These are phyloP conservation scores for Epsilonema sp. DNA, from an alignment of 2,888 invertebrate species.

Conservation along the genomic window DNA sequence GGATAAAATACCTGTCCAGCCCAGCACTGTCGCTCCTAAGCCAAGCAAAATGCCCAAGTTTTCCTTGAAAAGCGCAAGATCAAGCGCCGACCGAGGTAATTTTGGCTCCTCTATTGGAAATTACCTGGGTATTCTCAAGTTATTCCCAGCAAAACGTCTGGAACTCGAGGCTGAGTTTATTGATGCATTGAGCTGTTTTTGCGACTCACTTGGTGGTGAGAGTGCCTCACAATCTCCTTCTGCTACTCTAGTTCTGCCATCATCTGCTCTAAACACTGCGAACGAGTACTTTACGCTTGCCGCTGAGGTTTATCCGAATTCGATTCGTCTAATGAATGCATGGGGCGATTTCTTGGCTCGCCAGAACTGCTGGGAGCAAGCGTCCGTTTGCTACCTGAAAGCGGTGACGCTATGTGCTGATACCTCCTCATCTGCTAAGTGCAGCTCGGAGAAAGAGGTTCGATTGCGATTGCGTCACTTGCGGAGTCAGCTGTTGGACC, in stretches of 20 bases:
- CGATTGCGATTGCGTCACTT: neutral
- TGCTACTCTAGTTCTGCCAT: too few species aligned
- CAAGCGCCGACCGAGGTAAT: neutral
- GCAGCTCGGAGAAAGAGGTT: neutral
- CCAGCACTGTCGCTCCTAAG: too few species aligned
- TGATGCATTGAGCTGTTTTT: neutral
- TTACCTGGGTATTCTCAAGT: conserved; percentile 1
- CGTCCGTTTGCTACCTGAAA: too few species aligned
- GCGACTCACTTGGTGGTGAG: too few species aligned
- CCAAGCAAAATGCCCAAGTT: conserved; percentile 1
- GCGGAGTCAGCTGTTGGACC: conserved; percentile 39
- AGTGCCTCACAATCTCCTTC: too few species aligned
- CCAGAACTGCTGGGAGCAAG: too few species aligned
- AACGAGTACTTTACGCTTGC: neutral
- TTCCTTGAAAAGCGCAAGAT: neutral
- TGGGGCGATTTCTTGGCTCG: too few species aligned
- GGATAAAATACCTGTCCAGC: too few species aligned
- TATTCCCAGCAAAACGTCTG: neutral
- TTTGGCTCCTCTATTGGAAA: conserved; percentile 1
- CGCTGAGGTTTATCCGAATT: neutral
- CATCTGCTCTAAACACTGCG: too few species aligned
- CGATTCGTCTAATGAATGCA: neutral
- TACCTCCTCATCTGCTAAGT: too few species aligned
- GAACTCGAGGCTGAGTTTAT: conserved; percentile 1
- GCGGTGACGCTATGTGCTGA: too few species aligned